Conservation (phyloP, 2,888 invertebrate species). For the Amphipyra tragopoginis region DNA sequence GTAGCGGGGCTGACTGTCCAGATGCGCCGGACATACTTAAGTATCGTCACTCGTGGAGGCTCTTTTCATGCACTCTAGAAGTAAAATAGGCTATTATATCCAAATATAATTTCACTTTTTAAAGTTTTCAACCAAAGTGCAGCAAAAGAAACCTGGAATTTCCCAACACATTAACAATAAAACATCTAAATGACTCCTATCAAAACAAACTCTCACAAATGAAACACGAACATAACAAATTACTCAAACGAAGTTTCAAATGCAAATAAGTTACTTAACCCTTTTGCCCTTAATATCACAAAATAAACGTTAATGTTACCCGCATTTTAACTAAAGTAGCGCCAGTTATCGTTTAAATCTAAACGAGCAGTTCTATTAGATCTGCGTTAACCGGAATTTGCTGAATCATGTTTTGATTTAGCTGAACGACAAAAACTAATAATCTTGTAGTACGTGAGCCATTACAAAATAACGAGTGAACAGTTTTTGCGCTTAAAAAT, state of each 20-base stretch:
- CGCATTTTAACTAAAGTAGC: slow-evolving; percentile 19
- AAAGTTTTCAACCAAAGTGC: background rate
- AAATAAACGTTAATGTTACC: slow-evolving; percentile 20
- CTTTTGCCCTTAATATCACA: slow-evolving; percentile 36
- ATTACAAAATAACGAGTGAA: slow-evolving; percentile 13
- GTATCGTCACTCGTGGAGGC: too few species aligned
- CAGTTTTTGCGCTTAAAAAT: slow-evolving; percentile 10
- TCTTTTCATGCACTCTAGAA: too few species aligned
- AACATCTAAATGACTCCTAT: slow-evolving; percentile 28
- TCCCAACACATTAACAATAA: slow-evolving; percentile 26
- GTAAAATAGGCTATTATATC: too few species aligned
- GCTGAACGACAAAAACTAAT: slow-evolving; percentile 22
- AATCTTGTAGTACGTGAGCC: slow-evolving; percentile 10
- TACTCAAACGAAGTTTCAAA: slow-evolving; percentile 30
- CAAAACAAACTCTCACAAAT: slow-evolving; percentile 24
- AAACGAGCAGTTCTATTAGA: slow-evolving; percentile 33
- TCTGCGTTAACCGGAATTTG: slow-evolving; percentile 18
- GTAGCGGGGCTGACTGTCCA: too few species aligned
- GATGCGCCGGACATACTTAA: too few species aligned
- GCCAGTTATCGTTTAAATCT: slow-evolving; percentile 47
- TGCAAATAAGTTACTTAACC: slow-evolving; percentile 37
- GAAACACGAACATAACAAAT: slow-evolving; percentile 52
- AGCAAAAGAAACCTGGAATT: background rate
- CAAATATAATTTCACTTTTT: too few species aligned
- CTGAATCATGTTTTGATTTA: slow-evolving; percentile 40